Evolutionary conservation across 2,888 invertebrate species (phyloP).

Genomic region (Euzophera pinguis): DNA sequence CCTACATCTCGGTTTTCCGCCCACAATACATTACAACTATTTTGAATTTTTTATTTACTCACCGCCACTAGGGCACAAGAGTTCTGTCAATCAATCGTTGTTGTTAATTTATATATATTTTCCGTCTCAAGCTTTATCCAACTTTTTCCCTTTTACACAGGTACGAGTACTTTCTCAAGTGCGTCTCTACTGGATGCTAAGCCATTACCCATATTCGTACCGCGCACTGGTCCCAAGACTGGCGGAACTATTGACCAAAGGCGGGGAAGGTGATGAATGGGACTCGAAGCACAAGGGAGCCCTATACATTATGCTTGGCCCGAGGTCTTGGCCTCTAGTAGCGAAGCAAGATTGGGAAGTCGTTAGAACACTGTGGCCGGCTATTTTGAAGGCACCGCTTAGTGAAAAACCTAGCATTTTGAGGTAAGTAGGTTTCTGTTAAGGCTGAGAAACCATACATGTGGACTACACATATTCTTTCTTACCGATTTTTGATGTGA

Average conservation of each 20-base stretch:
- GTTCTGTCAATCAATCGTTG: no score
- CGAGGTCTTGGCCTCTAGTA: slow-evolving; percentile 82
- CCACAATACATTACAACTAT: no score
- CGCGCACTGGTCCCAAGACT: slow-evolving; percentile 82
- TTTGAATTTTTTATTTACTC: no score
- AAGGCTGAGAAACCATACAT: background rate
- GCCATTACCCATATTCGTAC: slow-evolving; percentile 85
- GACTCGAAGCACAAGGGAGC: slow-evolving; percentile 81
- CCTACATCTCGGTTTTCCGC: no score
- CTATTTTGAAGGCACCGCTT: slow-evolving; percentile 86
- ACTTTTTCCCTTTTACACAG: slow-evolving; percentile 37
- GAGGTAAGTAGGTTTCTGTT: slow-evolving; percentile 40
- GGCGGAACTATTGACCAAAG: slow-evolving; percentile 76
- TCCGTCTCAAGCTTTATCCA: no score
- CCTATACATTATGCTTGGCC: slow-evolving; percentile 86
- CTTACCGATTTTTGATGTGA: no score
- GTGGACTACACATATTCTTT: no score
- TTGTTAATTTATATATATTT: no score
- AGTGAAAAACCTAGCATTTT: slow-evolving; percentile 93
- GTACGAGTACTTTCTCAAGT: slow-evolving; percentile 84
- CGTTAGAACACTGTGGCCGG: slow-evolving; percentile 87
- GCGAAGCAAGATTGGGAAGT: slow-evolving; percentile 88
- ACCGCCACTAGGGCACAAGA: no score
- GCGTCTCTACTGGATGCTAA: slow-evolving; percentile 81
- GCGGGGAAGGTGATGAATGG: slow-evolving; percentile 71